Evolutionary conservation across 1,140 invertebrate genomes (phyloP), one percentile per base, ranked within the genome.

Genomic region (Drosophila triauraria): DNA sequence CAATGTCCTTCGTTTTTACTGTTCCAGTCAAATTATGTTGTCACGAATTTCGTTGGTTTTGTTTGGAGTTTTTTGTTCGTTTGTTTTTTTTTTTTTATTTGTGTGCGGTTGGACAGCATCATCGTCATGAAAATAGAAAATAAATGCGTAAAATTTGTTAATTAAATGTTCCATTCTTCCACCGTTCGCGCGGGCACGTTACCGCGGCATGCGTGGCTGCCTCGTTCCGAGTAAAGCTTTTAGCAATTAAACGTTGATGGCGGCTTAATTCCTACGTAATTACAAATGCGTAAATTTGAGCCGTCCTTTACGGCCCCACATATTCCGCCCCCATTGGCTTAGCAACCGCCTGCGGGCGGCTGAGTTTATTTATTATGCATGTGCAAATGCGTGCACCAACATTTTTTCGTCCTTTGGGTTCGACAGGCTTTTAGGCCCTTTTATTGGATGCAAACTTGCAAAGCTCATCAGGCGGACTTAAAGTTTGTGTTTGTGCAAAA

Each of bases 1-100:
- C 96, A 62, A 97, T 94, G 92, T 97, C 96, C 78, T 96, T 94
- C 72, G 96, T 94, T 78, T 95, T 91, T 30, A 91, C 80, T 91
- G 88, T 63, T 78, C 56, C 65, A 62, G 70, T 60, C 60, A 79
- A 86, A 86, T 86, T 86, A 86, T 86, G 82, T 86, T 86, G 82
- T 87, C 79, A 78, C 63, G 63, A 35, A 44, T 75, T 71, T 57
- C 38, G 76, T 43, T 32, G 42, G 54, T 60, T 48, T 63, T n/a
- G 46, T 75, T 69, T 47, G 58, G n/a, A 7, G 15, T 38, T 38
- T 54, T 48, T 62, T 17, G 12, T 35, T 46, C 20, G 27, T 40
- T 13, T 4, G 4, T 2, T 48, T 20, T 38, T 64, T 70, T 58
- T 62, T 53, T 57, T 44, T 59, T 38, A 17, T 53, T 23, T 27